A percentile compares a stretch with the other conserved stretches of the same genome.
phyloP scores from a whole-genome alignment of 2,113 vertebrate species.

The Leiothrix lutea region DNA sequence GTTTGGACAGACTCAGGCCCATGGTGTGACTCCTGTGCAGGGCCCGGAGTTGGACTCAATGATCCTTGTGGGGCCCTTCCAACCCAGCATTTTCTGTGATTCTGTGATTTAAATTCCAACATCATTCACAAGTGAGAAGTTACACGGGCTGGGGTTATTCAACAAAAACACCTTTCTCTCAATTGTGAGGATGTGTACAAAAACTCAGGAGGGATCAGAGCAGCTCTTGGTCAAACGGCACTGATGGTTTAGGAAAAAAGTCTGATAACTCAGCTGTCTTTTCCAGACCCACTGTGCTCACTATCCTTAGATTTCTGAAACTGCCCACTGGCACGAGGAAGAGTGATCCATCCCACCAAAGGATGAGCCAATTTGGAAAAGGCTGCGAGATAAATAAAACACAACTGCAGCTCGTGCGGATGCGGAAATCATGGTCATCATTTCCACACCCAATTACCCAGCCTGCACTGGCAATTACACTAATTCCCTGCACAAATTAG shows the following conservation, averaged over 20 bases:
- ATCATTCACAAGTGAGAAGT: background rate
- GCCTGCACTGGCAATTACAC: slow-evolving; percentile 25
- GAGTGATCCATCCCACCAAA: background rate
- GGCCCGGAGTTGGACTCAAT: rapidly evolving
- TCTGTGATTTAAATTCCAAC: background rate
- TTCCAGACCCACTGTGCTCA: background rate
- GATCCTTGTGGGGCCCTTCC: background rate
- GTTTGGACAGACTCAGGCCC: background rate
- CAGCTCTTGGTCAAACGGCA: background rate
- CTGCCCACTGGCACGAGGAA: rapidly evolving
- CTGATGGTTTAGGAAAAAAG: background rate
- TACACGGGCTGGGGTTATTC: background rate
- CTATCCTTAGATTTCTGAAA: background rate
- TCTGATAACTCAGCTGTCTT: rapidly evolving
- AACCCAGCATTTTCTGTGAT: background rate
- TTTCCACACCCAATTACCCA: slow-evolving; percentile 50
- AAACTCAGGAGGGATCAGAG: background rate
- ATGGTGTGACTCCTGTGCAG: background rate
- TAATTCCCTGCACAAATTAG: slow-evolving; percentile 33
- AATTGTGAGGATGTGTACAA: background rate
- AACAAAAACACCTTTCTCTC: background rate
- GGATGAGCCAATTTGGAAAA: background rate
- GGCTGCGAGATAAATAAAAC: background rate
- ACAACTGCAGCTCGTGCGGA: background rate
- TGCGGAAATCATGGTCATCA: background rate